Conservation (phyloP, 2,888 invertebrate species). For the Eupithecia insigniata region DNA sequence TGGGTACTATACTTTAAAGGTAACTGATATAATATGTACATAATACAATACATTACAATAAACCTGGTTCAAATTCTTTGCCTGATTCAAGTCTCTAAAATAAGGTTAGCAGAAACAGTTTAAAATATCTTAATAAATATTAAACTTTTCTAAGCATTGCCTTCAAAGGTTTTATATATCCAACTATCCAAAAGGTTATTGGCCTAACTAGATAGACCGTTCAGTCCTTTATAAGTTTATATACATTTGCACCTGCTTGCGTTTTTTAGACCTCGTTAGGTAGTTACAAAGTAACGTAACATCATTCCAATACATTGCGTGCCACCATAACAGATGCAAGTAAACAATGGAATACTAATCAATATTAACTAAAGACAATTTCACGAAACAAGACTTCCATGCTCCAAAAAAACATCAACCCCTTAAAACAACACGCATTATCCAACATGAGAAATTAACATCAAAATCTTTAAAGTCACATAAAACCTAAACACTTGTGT, state of each 20-base stretch:
- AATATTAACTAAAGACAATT: conserved; percentile 27
- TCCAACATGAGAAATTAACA: background rate
- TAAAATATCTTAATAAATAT: too few relatives aligned
- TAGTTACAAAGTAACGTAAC: background rate
- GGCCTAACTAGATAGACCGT: background rate
- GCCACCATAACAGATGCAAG: conserved; percentile 48
- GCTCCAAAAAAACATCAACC: background rate
- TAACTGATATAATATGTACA: background rate
- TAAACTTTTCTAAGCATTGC: too few relatives aligned
- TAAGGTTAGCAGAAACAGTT: background rate
- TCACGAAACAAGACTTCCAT: background rate
- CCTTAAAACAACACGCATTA: background rate
- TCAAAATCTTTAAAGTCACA: conserved; percentile 47
- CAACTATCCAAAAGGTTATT: background rate
- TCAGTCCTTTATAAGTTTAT: background rate
- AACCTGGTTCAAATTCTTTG: background rate
- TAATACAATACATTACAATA: background rate
- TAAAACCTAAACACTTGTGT: conserved; percentile 68
- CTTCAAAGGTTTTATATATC: background rate
- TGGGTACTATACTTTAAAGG: too few relatives aligned
- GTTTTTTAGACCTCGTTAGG: conserved; percentile 27
- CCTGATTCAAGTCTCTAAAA: background rate
- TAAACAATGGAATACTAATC: conserved; percentile 46
- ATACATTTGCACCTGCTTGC: conserved; percentile 38
- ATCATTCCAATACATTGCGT: conserved; percentile 33